A percentile compares a stretch with the other conserved stretches of the same genome.
Evolutionary conservation across 1,140 invertebrate genomes (phyloP).

Genomic region (Mesaphorura yosii): DNA sequence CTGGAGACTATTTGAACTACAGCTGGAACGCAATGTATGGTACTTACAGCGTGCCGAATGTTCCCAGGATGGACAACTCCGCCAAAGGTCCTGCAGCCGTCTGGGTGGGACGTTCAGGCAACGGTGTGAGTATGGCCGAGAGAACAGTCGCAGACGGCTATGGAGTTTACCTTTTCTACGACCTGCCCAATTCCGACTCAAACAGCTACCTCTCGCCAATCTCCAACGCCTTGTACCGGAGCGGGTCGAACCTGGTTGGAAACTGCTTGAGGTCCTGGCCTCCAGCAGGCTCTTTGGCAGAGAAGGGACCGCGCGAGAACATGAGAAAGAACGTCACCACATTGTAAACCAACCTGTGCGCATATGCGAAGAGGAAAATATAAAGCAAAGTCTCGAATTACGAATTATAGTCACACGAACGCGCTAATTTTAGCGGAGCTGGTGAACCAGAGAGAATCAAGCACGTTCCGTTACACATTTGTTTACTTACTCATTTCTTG

Average conservation of each 20-base stretch:
- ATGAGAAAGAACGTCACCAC: too few species aligned
- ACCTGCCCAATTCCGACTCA: constrained; percentile 1
- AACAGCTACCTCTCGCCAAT: constrained; percentile 4
- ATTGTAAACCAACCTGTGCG: too few species aligned
- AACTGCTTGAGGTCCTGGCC: neutral
- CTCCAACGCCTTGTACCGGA: neutral
- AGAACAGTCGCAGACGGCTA: constrained; percentile 10
- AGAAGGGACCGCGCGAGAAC: too few species aligned
- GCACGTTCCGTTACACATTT: too few species aligned
- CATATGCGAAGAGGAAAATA: too few species aligned
- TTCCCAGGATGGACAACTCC: neutral
- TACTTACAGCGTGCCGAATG: neutral
- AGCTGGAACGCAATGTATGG: constrained; percentile 15
- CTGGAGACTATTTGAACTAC: constrained; percentile 15
- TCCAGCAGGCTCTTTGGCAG: too few species aligned
- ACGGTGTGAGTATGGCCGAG: neutral
- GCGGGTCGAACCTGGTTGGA: neutral
- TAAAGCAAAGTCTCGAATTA: too few species aligned
- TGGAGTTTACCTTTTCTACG: constrained; percentile 10
- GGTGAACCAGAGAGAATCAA: too few species aligned
- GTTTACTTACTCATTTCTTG: too few species aligned
- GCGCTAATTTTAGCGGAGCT: too few species aligned
- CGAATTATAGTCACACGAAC: too few species aligned
- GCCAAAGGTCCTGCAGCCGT: constrained; percentile 4
- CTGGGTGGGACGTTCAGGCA: neutral